phyloP scores from a whole-genome alignment of 64 coral and sea anemone species.

The Montipora sp. region DNA sequence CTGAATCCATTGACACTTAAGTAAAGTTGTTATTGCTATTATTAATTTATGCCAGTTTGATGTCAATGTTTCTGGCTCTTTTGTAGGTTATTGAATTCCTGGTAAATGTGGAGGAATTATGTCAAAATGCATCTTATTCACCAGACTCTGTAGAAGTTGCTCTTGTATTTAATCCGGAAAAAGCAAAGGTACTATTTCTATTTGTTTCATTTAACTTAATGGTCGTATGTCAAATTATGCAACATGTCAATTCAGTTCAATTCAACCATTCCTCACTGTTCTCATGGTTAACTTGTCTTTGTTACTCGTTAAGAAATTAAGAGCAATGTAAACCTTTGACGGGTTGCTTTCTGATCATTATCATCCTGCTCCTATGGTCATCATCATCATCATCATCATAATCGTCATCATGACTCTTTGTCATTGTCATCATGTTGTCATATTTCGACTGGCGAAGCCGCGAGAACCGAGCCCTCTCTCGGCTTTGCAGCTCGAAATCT shows the following conservation, averaged over 20 bases:
- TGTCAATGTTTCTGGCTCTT: neutral
- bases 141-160: slow-evolving; percentile 85
- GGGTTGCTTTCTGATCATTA: neutral
- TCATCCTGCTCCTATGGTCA: neutral
- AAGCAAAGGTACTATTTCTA: slow-evolving; percentile 65
- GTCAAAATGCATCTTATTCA: slow-evolving; percentile 31
- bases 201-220: neutral
- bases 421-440: too few species aligned
- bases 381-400: neutral
- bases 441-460: neutral
- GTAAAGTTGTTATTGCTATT: too few species aligned
- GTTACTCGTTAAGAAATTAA: too few species aligned
- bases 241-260: neutral
- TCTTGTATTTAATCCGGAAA: slow-evolving; percentile 61
- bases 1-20: too few species aligned
- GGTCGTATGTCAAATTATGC: neutral
- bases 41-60: neutral
- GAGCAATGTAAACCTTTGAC: too few species aligned
- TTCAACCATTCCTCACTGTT: neutral
- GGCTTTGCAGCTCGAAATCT: too few species aligned
- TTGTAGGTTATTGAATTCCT: slow-evolving; percentile 84
- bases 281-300: too few species aligned
- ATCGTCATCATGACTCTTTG: neutral
- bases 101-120: slow-evolving; percentile 67
- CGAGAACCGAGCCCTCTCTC: too few species aligned